Base-by-base conservation (phyloP, 2,797 vertebrate species). In the Craterocephalus amniculus region DNA sequence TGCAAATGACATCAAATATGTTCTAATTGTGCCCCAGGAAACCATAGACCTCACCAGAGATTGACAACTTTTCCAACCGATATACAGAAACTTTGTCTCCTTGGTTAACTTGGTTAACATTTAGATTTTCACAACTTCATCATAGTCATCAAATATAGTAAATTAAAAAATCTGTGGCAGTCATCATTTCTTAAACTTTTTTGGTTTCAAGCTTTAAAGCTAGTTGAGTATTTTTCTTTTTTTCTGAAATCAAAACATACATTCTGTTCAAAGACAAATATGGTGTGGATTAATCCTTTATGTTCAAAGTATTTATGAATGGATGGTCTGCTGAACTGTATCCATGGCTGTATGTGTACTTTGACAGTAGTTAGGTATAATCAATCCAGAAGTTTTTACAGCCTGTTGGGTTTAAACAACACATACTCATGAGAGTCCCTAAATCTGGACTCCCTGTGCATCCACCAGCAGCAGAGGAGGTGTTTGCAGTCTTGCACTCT, bases 21-120 rank as follows among this genome's bases (percentile, higher is more conserved):
- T 20, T 62, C 63, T 72, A 3, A 61, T 81, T 75, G 48, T 63
- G 73, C 58, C 31, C 34, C 16, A 18, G 20, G 70, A 70, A 26
- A 48, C 32, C 43, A 8, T 32, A 63, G 20, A 35, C 43, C n/a
- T 43, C 61, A 68, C 43, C 26, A 43, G 8, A 67, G 26, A 13
- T 12, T 13, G 32, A 54, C 11, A 40, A 40, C 56, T 36, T 70
- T 74, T 26, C 62, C 54, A 64, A 36, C 8, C 3, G 59, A 36
- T 45, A n/a, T 3, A 48, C 45, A 26, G 63, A 63, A 38, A 48
- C 10, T 40, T 68, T 73, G 32, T 67, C 58, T 61, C 13, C 32
- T 57, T 67, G 8, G n/a, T n/a, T n/a, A n/a, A n/a, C n/a, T n/a
- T n/a, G n/a, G n/a, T n/a, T n/a, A n/a, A n/a, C n/a, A n/a, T n/a